Conservation (phyloP, 2,797 vertebrate species). For the Gallirallus australis region DNA sequence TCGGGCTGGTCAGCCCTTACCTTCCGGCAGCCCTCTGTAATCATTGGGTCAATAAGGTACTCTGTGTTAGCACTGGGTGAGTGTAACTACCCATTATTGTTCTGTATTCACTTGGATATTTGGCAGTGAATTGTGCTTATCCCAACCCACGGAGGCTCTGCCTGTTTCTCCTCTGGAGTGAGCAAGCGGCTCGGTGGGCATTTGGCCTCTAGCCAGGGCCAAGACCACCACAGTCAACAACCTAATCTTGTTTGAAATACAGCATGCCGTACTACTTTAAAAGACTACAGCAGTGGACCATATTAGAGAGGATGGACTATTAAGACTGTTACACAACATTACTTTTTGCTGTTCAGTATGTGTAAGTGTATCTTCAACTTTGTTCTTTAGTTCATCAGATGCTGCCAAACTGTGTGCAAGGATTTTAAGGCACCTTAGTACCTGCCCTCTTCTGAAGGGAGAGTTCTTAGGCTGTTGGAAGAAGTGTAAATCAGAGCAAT, state of each 20-base stretch:
- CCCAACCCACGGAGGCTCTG: no score
- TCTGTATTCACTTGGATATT: no score
- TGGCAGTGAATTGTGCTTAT: no score
- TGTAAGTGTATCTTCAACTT: neutral
- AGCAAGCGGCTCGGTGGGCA: no score
- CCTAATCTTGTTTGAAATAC: neutral
- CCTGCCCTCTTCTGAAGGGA: neutral
- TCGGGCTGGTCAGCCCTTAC: no score
- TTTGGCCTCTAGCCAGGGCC: no score
- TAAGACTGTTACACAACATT: neutral
- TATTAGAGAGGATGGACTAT: neutral
- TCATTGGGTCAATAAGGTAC: no score
- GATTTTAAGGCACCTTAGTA: neutral
- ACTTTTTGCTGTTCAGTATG: neutral
- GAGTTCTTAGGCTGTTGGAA: neutral
- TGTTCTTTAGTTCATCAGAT: neutral
- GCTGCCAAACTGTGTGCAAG: neutral
- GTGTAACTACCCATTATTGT: no score
- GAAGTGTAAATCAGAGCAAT: neutral
- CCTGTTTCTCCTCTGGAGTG: no score
- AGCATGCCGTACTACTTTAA: neutral
- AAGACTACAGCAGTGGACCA: neutral
- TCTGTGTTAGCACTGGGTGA: no score
- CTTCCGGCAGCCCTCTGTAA: no score
- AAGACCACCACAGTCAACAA: neutral